Conservation (phyloP, 2,888 invertebrate genomes). For the Glaucopsyche alexis region DNA sequence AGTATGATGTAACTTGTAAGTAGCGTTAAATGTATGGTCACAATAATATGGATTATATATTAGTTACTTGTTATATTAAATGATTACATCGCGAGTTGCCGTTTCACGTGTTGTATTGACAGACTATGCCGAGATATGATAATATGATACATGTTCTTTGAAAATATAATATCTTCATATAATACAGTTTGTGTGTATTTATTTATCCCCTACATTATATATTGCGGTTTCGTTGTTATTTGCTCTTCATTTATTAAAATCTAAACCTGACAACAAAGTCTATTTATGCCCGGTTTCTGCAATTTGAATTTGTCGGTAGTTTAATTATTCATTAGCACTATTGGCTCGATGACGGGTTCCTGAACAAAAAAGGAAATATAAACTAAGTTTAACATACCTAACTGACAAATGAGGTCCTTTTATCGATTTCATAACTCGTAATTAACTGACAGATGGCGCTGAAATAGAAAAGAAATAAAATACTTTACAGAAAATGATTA, state of each 20-base stretch:
- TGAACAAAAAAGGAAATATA: no score
- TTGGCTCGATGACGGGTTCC: no score
- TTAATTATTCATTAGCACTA: no score
- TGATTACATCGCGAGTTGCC: slow-evolving; percentile 49
- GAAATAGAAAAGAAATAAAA: no score
- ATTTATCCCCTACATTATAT: slow-evolving; percentile 34
- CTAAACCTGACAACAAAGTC: neutral
- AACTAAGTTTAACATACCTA: no score
- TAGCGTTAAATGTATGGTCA: slow-evolving; percentile 58
- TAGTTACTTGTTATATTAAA: slow-evolving; percentile 76
- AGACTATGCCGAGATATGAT: slow-evolving; percentile 71
- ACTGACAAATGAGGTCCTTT: no score
- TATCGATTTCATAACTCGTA: no score
- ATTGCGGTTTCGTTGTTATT: neutral
- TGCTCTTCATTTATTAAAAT: neutral
- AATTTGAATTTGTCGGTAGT: no score
- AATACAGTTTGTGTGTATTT: slow-evolving; percentile 48
- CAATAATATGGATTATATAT: slow-evolving; percentile 72
- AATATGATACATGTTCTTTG: slow-evolving; percentile 77
- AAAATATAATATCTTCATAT: slow-evolving; percentile 80
- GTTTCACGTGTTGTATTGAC: slow-evolving; percentile 76
- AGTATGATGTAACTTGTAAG: slow-evolving; percentile 66
- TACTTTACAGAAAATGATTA: no score
- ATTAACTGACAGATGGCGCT: no score
- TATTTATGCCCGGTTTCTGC: no score